phyloP scores from a whole-genome alignment of 2,797 vertebrate genomes.

The Rhodeus uyekii region DNA sequence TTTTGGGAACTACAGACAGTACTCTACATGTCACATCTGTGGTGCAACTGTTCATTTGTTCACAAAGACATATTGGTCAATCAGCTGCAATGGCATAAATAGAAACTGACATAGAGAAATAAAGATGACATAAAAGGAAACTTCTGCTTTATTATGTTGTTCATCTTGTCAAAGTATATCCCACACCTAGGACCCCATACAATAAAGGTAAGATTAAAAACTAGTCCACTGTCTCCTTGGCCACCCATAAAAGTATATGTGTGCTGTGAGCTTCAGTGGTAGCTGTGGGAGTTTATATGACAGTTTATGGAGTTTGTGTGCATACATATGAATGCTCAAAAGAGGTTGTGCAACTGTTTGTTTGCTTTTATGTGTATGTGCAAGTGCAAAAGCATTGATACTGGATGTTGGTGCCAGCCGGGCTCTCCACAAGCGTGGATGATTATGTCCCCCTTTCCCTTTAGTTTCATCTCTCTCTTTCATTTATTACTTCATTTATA shows the following conservation, averaged over 20 bases:
- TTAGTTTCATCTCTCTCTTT: slow-evolving; percentile 40
- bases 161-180: slow-evolving; percentile 64
- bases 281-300: slow-evolving; percentile 2
- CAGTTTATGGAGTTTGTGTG: slow-evolving; percentile 49
- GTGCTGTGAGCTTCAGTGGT: slow-evolving; percentile 2
- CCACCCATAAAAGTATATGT: slow-evolving; percentile 59
- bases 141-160: slow-evolving; percentile 55
- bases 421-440: slow-evolving; percentile 36
- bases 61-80: background rate
- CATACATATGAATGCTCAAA: slow-evolving; percentile 31
- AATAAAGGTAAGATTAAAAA: slow-evolving; percentile 71
- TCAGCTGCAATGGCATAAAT: background rate
- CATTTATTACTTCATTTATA: slow-evolving; percentile 52
- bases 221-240: slow-evolving; percentile 60
- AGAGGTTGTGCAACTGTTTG: background rate
- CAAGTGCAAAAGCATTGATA: slow-evolving; percentile 32
- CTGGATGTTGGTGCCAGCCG: slow-evolving; percentile 49
- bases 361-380: background rate
- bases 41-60: background rate
- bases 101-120: slow-evolving; percentile 21
- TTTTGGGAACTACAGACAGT: too few relatives aligned
- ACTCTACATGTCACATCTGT: background rate
- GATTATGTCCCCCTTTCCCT: slow-evolving; percentile 43
- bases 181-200: slow-evolving; percentile 56
- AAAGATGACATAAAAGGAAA: slow-evolving; percentile 18